Conservation (phyloP, 2,888 invertebrate species). For the Pseudolycoriella hygida region DNA sequence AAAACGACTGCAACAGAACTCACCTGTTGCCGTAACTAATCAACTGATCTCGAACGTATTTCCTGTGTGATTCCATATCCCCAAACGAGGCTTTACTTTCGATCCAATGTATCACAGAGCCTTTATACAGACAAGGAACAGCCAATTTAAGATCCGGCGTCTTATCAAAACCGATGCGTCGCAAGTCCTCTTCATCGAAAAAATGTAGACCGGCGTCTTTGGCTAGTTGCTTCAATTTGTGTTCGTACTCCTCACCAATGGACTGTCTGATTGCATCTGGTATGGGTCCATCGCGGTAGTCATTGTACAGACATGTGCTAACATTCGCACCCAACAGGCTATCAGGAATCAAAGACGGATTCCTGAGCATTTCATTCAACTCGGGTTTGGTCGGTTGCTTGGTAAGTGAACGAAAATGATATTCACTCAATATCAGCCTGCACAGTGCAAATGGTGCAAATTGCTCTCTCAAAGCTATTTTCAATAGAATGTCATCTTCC, state of each 20-base stretch:
- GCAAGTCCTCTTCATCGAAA: conserved; percentile 59
- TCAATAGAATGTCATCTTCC: conserved; percentile 15
- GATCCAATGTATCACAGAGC: conserved; percentile 81
- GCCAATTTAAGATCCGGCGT: conserved; percentile 87
- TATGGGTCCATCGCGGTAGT: conserved; percentile 69
- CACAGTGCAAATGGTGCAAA: conserved; percentile 21
- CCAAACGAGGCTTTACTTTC: conserved; percentile 95
- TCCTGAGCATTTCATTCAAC: conserved; percentile 19
- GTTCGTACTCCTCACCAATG: conserved; percentile 72
- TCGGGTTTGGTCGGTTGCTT: conserved; percentile 16
- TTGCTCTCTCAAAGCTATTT: conserved; percentile 17
- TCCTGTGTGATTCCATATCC: conserved; percentile 60
- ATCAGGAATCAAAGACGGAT: conserved; percentile 22
- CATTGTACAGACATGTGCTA: conserved; percentile 53
- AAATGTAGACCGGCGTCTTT: conserved; percentile 39
- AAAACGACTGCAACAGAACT: too few relatives aligned
- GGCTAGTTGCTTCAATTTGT: conserved; percentile 31
- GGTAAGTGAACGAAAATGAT: conserved; percentile 14
- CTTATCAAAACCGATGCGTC: conserved; percentile 78
- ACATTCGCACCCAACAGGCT: conserved; percentile 21
- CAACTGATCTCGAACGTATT: conserved; percentile 69
- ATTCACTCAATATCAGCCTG: conserved; percentile 19
- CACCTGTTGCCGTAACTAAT: conserved; percentile 71
- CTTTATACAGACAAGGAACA: conserved; percentile 71
- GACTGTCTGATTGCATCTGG: conserved; percentile 62